Conservation (phyloP, 2,888 invertebrate species). For the Ophion ventricosus region DNA sequence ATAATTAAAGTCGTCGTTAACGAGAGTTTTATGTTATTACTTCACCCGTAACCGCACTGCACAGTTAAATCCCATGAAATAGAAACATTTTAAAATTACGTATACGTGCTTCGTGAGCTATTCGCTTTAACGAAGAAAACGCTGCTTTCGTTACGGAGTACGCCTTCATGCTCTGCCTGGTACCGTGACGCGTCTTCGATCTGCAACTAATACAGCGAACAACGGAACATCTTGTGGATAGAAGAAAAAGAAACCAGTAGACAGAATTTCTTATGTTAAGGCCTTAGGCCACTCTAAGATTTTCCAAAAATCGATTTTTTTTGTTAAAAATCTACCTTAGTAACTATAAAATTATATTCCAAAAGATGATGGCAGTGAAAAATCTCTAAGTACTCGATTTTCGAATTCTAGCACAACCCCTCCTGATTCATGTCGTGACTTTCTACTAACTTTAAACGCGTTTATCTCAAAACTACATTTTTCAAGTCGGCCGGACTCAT, state of each 20-base stretch:
- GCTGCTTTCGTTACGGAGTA: slow-evolving; percentile 32
- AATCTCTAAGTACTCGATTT: too few relatives aligned
- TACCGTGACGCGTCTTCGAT: slow-evolving; percentile 44
- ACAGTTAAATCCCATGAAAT: slow-evolving; percentile 24
- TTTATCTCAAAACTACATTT: too few relatives aligned
- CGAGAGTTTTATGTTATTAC: neutral
- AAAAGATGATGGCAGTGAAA: too few relatives aligned
- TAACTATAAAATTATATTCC: too few relatives aligned
- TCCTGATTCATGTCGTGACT: too few relatives aligned
- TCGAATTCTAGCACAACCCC: too few relatives aligned
- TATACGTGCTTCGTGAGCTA: slow-evolving; percentile 12
- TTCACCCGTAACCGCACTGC: neutral
- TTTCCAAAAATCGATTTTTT: too few relatives aligned
- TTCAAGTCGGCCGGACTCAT: too few relatives aligned
- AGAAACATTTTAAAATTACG: slow-evolving; percentile 6
- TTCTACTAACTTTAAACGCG: too few relatives aligned
- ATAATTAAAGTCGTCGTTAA: neutral
- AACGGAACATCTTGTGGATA: neutral
- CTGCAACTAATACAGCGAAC: slow-evolving; percentile 2
- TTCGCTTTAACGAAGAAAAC: slow-evolving; percentile 22
- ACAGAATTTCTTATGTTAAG: neutral
- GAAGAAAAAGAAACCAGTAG: neutral
- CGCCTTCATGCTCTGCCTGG: slow-evolving; percentile 39
- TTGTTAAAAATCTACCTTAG: too few relatives aligned
- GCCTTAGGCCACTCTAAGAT: too few relatives aligned